These are phyloP conservation scores for Peucedramus taeniatus DNA, from an alignment of 2,113 vertebrate genomes.

Conservation along the genomic window DNA sequence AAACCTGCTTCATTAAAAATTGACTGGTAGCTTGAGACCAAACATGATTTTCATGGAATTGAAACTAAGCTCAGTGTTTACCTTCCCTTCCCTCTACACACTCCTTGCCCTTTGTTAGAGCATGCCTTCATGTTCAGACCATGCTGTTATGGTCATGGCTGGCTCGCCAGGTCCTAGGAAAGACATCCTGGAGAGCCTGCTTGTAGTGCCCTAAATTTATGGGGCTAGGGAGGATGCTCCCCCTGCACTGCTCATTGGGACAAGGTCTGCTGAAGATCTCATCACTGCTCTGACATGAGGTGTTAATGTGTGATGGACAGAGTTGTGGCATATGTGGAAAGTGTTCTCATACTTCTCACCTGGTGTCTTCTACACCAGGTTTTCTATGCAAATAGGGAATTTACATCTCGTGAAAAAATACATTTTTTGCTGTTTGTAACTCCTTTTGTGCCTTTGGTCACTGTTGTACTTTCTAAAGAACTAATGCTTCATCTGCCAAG, in stretches of 20 bases:
- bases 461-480: constrained; percentile 23
- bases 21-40: not conserved
- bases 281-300: not conserved
- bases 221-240: not conserved
- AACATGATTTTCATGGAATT: not conserved
- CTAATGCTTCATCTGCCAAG: not conserved
- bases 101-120: not conserved
- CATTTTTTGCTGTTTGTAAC: constrained; percentile 11
- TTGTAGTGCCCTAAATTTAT: not conserved
- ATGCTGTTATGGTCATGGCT: not conserved
- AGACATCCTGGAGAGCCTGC: not conserved
- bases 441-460: not conserved
- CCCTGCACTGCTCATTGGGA: not conserved
- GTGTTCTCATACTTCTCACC: not conserved
- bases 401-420: not conserved
- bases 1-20: not conserved
- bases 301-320: not conserved
- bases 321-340: not conserved
- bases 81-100: not conserved
- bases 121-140: not conserved
- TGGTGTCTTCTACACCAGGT: not conserved
- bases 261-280: not conserved
- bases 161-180: fast-evolving
- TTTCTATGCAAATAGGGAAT: constrained; percentile 33
- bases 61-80: not conserved